A percentile compares a stretch with the other conserved stretches of the same genome.
Conservation (phyloP, 2,113 vertebrate genomes). For the rabbit (Oryctolagus cuniculus) region DNA sequence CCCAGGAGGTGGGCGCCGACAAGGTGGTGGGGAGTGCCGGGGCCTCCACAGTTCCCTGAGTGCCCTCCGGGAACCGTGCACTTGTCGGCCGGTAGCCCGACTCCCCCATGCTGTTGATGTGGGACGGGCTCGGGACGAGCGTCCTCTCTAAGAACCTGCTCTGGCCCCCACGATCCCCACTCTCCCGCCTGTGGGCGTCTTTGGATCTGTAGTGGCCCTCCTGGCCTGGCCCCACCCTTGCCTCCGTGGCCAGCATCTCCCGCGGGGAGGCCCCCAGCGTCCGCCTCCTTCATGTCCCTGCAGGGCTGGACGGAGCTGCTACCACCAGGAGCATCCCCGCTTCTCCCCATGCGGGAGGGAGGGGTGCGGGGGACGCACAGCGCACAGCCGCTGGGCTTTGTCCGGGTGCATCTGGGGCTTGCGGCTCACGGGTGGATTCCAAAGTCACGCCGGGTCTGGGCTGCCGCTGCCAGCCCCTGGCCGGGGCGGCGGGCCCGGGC, state of each 20-base stretch:
- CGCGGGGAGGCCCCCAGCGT: too few species aligned
- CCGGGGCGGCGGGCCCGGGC: not conserved
- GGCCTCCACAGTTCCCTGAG: not conserved
- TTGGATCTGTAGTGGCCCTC: not conserved
- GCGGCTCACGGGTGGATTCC: not conserved
- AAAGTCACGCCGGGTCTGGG: not conserved
- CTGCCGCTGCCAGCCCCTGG: not conserved
- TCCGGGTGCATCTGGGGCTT: not conserved
- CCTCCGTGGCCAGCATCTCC: not conserved
- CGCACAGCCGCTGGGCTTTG: too few species aligned
- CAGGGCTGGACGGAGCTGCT: too few species aligned
- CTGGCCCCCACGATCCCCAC: too few species aligned
- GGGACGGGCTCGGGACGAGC: fast-evolving
- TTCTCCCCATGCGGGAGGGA: not conserved
- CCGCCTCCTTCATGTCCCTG: too few species aligned
- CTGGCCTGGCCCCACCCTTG: not conserved
- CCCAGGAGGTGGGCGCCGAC: not conserved
- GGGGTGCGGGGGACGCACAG: too few species aligned
- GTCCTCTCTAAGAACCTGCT: not conserved
- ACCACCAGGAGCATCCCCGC: not conserved
- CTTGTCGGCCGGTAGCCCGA: too few species aligned
- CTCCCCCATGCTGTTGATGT: too few species aligned
- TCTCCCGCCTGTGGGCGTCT: not conserved
- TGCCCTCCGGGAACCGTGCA: too few species aligned
- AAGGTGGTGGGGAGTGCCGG: not conserved